phyloP scores from a whole-genome alignment of 2,797 vertebrate species.

The Myoxocephalus aenaeus region DNA sequence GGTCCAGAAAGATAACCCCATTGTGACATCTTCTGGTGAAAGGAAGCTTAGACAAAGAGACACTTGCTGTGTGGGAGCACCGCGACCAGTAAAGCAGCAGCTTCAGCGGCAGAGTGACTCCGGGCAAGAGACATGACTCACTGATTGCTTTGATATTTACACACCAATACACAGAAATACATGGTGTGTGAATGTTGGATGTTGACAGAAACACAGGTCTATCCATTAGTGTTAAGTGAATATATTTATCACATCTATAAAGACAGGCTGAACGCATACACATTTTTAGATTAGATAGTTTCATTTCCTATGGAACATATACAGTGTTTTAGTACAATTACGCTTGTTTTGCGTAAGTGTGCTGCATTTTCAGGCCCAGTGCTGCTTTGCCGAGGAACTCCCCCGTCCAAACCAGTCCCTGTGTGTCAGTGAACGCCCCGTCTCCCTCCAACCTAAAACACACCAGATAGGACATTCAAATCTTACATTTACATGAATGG shows the following conservation, averaged over 20 bases:
- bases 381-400: conserved; percentile 85
- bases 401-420: conserved; percentile 85
- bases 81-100: not conserved
- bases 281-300: not conserved
- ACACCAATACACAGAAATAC: not conserved
- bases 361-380: conserved; percentile 84
- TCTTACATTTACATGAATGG: not conserved
- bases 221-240: not conserved
- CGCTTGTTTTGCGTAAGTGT: conserved; percentile 66
- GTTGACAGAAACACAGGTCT: not conserved
- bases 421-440: conserved; percentile 83
- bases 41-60: conserved; percentile 22
- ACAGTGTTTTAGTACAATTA: not conserved
- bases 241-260: not conserved
- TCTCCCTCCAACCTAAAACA: conserved; percentile 84
- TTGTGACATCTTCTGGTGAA: conserved; percentile 17
- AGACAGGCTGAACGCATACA: not conserved
- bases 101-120: conserved; percentile 2
- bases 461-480: conserved; percentile 9
- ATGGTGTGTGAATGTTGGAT: not conserved
- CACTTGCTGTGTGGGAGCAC: not conserved
- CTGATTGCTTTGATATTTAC: conserved; percentile 21
- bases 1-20: not conserved
- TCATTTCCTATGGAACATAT: not conserved
- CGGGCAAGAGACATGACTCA: conserved; percentile 17